Conservation (phyloP, 2,113 vertebrate species). For the Anarhynchus alexandrinus region DNA sequence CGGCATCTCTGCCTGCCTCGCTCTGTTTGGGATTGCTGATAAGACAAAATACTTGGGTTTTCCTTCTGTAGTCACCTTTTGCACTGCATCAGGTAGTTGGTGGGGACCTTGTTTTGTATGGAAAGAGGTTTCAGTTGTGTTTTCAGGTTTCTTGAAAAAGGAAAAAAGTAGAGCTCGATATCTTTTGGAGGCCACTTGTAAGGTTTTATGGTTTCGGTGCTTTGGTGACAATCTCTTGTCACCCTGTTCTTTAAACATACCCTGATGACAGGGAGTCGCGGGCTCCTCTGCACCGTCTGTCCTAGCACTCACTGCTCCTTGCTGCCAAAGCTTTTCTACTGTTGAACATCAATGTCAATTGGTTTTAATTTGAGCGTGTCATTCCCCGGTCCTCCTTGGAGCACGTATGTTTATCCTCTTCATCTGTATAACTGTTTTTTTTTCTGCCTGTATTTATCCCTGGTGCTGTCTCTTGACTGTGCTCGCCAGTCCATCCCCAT, state of each 20-base stretch:
- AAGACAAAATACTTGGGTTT: neutral
- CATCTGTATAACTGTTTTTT: neutral
- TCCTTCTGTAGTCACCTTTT: accelerated
- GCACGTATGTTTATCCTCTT: neutral
- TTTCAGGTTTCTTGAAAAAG: neutral
- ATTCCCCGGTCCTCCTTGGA: neutral
- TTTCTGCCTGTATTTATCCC: neutral
- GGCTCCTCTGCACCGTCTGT: accelerated
- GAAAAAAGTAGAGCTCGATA: accelerated
- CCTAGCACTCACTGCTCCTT: neutral
- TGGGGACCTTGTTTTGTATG: neutral
- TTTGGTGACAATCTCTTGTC: neutral
- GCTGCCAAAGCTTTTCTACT: neutral
- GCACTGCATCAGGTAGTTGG: neutral
- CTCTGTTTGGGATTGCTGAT: neutral
- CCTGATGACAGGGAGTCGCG: accelerated
- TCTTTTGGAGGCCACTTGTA: neutral
- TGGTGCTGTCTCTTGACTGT: neutral
- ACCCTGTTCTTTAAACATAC: neutral
- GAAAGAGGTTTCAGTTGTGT: neutral
- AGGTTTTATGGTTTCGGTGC: accelerated
- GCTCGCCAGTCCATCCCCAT: neutral
- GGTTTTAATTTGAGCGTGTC: neutral
- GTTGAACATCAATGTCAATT: accelerated
- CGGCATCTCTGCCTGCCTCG: accelerated